Percentiles rank a stretch among this genome's conserved stretches.
Evolutionary conservation across 2,888 invertebrate genomes (phyloP).

Genomic region (Coremacera marginata): DNA sequence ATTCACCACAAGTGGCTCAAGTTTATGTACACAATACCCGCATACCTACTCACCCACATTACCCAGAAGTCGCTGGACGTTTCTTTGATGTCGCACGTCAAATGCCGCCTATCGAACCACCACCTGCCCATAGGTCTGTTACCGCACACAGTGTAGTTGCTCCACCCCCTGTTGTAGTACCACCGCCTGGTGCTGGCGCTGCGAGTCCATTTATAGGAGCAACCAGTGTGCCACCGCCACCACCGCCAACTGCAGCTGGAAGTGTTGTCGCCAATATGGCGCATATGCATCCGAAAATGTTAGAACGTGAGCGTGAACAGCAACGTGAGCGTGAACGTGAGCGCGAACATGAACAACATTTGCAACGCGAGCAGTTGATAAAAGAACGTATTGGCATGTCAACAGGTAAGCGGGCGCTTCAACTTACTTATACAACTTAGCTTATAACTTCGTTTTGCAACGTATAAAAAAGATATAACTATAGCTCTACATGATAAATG

Average conservation of each 20-base stretch:
- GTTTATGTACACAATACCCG: conserved; percentile 74
- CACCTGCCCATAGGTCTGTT: conserved; percentile 72
- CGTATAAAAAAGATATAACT: too few species aligned
- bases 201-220: conserved; percentile 55
- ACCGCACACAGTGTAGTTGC: conserved; percentile 68
- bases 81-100: conserved; percentile 73
- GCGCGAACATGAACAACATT: conserved; percentile 34
- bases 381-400: conserved; percentile 54
- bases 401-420: conserved; percentile 55
- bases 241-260: conserved; percentile 48
- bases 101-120: conserved; percentile 71
- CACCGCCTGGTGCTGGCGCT: conserved; percentile 49
- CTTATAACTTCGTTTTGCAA: too few species aligned
- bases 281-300: conserved; percentile 62
- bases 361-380: conserved; percentile 41
- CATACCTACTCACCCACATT: conserved; percentile 69
- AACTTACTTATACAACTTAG: too few species aligned
- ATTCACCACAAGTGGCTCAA: conserved; percentile 79
- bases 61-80: conserved; percentile 68
- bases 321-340: conserved; percentile 45
- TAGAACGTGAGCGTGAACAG: conserved; percentile 64
- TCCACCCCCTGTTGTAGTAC: conserved; percentile 57
- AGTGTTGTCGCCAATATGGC: conserved; percentile 45
- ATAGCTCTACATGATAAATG: too few species aligned
- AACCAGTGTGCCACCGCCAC: conserved; percentile 48